Base-by-base conservation (phyloP, 2,797 vertebrate species). In the Cirrhinus mrigala region DNA sequence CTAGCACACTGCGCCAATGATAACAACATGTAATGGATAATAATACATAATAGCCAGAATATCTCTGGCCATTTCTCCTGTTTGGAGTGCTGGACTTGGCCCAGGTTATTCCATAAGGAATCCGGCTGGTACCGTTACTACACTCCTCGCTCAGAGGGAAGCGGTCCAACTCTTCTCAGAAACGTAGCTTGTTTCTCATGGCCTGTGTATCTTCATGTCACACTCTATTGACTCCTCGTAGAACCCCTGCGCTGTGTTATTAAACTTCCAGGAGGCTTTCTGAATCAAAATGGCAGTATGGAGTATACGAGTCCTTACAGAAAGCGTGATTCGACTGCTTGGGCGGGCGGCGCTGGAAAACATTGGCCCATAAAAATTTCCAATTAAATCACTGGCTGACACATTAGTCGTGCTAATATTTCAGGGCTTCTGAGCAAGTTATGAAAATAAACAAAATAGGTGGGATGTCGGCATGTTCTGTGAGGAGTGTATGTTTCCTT, bases 11-110 rank as follows among this genome's bases (percentile, higher is more conserved):
- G n/a, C 83, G 92, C 94, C 94, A 94, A 90, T 22, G 83, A 93
- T 86, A 93, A 93, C 91, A 27, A 83, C 85, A 86, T 85, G 81
- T 86, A 88, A 90, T 87, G 91, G 92, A 90, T 93, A 93, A 92
- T 92, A 92, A 91, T 76, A 87, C 86, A 86, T 89, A 90, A 91
- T 91, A 87, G 84, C 89, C 88, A 83, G 88, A 86, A 85, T 91
- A 93, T 92, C 90, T 90, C 88, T 33, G 52, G 90, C 88, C 74
- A 86, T 89, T 90, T 93, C 92, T 92, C 81, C 92, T 87, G 86
- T 90, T 54, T 86, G 87, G 64, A 70, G 87, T 2, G 69, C 50
- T 93, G 93, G 92, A 88, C 87, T 75, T 15, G 1, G 79, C 90
- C 90, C 90, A 79, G 83, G 69, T 73, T 40, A 40, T 62, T 90